Conservation (phyloP, 2,888 invertebrate species). For the Cryptophagus acutangulus region DNA sequence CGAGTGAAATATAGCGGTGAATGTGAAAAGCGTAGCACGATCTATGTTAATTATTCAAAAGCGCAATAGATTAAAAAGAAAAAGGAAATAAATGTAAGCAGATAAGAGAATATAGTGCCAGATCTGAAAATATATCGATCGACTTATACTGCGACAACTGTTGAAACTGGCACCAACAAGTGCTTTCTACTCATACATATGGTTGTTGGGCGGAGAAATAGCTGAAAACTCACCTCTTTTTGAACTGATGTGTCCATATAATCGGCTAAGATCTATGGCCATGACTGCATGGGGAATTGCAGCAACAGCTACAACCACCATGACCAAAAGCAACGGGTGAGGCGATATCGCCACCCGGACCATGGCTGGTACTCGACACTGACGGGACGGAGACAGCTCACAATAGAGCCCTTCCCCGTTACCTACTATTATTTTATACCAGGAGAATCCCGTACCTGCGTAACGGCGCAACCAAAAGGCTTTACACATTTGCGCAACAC, state of each 20-base stretch:
- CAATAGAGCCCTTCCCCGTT: constrained; percentile 37
- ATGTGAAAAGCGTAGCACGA: too few relatives aligned
- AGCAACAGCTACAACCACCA: constrained; percentile 57
- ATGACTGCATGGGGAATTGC: constrained; percentile 62
- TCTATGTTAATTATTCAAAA: too few relatives aligned
- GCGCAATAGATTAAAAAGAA: too few relatives aligned
- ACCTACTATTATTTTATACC: constrained; percentile 33
- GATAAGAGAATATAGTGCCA: too few relatives aligned
- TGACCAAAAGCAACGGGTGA: constrained; percentile 46
- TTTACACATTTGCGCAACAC: too few relatives aligned
- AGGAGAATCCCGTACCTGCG: constrained; percentile 31
- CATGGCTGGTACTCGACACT: constrained; percentile 44
- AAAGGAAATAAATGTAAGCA: too few relatives aligned
- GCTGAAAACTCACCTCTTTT: constrained; percentile 60
- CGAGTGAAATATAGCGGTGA: too few relatives aligned
- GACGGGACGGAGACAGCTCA: constrained; percentile 36
- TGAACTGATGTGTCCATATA: constrained; percentile 71
- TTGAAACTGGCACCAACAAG: constrained; percentile 34
- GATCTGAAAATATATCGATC: constrained; percentile 34
- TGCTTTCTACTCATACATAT: constrained; percentile 21
- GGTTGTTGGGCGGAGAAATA: background rate
- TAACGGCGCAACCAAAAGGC: too few relatives aligned
- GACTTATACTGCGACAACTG: constrained; percentile 33
- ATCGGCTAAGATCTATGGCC: constrained; percentile 74
- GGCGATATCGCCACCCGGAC: constrained; percentile 44